Percentiles rank a stretch among this genome's conserved stretches.
These are phyloP conservation scores for Ichneumoninae sp. DNA, from an alignment of 2,888 invertebrate genomes.

Conservation along the genomic window DNA sequence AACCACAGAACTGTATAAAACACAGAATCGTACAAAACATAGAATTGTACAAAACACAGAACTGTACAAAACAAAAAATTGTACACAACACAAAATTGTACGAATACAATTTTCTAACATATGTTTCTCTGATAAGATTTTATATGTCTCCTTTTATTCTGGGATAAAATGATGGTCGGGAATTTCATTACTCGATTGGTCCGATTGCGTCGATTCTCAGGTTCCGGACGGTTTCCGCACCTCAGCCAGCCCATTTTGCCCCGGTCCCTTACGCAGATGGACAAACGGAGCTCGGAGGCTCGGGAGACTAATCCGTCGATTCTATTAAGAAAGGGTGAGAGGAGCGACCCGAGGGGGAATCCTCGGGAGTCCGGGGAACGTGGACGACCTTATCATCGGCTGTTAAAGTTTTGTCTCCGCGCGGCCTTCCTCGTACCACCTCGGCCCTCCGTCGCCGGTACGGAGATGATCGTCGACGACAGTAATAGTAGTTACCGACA, in stretches of 20 bases:
- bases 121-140: too few species aligned
- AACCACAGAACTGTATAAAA: not conserved
- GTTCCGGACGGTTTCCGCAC: too few species aligned
- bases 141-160: too few species aligned
- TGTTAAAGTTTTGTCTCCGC: conserved; percentile 42
- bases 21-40: too few species aligned
- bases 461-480: conserved; percentile 63
- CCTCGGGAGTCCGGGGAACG: not conserved
- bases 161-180: too few species aligned
- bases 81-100: too few species aligned
- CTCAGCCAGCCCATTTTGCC: not conserved
- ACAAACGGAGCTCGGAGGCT: not conserved
- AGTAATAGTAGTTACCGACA: conserved; percentile 63
- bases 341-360: conserved; percentile 28
- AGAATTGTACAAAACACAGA: too few species aligned
- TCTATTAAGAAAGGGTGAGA: conserved; percentile 52
- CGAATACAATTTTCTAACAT: too few species aligned
- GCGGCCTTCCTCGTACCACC: conserved; percentile 21
- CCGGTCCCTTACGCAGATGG: not conserved
- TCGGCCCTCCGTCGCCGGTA: conserved; percentile 14
- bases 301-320: conserved; percentile 44
- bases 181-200: too few species aligned
- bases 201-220: too few species aligned
- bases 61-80: too few species aligned
- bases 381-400: conserved; percentile 4